phyloP scores from a whole-genome alignment of 2,797 vertebrate species.

The Vireo griseus region DNA sequence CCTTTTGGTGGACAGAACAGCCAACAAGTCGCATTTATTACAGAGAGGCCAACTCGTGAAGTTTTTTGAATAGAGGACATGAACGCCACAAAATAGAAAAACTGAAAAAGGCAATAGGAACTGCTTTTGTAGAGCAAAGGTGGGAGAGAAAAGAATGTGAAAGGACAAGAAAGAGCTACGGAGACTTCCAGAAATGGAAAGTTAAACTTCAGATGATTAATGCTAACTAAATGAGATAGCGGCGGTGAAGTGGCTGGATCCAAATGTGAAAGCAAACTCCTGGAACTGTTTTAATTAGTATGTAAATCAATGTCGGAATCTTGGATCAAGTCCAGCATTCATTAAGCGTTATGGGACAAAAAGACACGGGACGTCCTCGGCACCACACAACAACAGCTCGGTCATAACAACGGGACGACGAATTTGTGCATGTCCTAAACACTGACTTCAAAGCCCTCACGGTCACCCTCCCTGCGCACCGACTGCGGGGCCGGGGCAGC shows the following conservation, averaged over 20 bases:
- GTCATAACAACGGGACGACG: accelerated
- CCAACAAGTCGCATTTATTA: accelerated
- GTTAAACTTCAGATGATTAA: background rate
- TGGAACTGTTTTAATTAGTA: background rate
- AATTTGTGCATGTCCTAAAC: accelerated
- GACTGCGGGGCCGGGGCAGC: background rate
- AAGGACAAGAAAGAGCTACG: background rate
- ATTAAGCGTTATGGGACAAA: background rate
- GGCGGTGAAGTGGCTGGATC: background rate
- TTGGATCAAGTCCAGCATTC: background rate
- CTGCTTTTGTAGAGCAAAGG: background rate
- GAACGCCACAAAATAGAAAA: background rate
- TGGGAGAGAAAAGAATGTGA: background rate
- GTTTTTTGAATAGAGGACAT: accelerated
- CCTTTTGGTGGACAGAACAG: background rate
- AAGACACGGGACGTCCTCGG: accelerated
- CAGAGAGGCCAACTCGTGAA: accelerated
- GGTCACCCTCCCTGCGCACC: accelerated
- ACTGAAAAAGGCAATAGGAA: background rate
- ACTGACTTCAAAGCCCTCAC: accelerated
- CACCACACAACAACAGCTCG: background rate
- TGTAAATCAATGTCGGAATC: background rate
- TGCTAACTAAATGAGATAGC: background rate
- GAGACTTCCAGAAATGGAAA: background rate
- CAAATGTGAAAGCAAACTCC: background rate